Conservation (phyloP, 2,888 invertebrate genomes). For the Odontocolon sp. region DNA sequence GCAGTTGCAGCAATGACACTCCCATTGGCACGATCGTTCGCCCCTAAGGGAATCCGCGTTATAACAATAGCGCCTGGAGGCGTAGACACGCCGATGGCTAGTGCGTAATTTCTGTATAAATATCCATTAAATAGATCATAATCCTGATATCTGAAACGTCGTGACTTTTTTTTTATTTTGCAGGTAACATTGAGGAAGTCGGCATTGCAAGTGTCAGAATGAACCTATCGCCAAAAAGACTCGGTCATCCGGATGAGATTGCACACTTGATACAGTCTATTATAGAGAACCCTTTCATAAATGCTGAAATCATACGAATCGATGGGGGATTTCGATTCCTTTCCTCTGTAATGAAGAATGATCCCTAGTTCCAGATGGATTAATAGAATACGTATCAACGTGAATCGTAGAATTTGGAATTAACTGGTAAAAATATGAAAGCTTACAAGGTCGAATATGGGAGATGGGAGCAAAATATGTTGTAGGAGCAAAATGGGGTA, state of each 20-base stretch:
- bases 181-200: background rate
- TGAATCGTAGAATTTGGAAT: no score
- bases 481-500: no score
- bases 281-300: conserved; percentile 69
- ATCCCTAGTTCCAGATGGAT: no score
- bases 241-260: conserved; percentile 63
- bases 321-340: conserved; percentile 63
- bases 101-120: conserved; percentile 52
- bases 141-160: background rate
- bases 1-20: conserved; percentile 69
- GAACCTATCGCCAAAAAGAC: conserved; percentile 60
- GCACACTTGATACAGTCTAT: conserved; percentile 66
- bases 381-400: no score
- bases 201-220: background rate
- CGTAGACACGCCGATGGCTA: conserved; percentile 65
- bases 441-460: no score
- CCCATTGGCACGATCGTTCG: conserved; percentile 66
- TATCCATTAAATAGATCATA: background rate
- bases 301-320: conserved; percentile 61
- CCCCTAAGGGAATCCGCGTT: conserved; percentile 79
- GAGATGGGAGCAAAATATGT: no score
- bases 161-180: conserved; percentile 1
- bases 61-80: conserved; percentile 90
- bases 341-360: background rate
- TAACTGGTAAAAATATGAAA: no score